These are phyloP conservation scores for Diuraphis noxia DNA, from an alignment of 1,140 invertebrate genomes.

Conservation along the genomic window DNA sequence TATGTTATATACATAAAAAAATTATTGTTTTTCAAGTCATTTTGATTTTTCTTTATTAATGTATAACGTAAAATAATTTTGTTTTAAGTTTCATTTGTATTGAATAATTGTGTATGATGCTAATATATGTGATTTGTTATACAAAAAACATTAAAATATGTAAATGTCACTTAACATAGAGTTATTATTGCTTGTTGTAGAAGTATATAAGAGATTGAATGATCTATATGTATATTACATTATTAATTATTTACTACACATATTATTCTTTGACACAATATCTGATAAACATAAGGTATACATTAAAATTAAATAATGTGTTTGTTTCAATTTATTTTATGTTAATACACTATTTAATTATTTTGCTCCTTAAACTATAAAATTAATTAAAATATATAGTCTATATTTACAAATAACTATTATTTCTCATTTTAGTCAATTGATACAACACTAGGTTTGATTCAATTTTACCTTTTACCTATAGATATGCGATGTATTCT, in stretches of 20 bases:
- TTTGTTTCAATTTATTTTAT: not conserved
- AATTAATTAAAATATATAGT: not conserved
- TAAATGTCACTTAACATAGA: not conserved
- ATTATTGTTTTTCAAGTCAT: not conserved
- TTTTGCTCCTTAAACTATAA: not conserved
- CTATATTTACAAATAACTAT: constrained; percentile 6
- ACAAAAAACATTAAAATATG: not conserved
- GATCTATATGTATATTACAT: not conserved
- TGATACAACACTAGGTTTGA: not conserved
- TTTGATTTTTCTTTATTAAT: constrained; percentile 11
- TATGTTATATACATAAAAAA: not conserved
- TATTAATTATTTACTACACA: not conserved
- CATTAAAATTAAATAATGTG: not conserved
- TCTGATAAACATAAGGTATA: constrained; percentile 12
- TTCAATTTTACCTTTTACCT: not conserved
- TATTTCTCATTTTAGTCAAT: not conserved
- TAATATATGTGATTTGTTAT: not conserved
- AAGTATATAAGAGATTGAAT: not conserved
- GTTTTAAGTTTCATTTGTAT: not conserved
- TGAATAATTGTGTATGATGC: not conserved
- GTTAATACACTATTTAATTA: not conserved
- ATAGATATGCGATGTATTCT: not conserved
- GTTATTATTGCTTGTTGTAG: constrained; percentile 15
- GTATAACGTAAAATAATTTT: not conserved
- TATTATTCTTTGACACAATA: not conserved